Evolutionary conservation across 2,888 invertebrate species (phyloP), one percentile per base, ranked within the genome.

Genomic region (Agrochola macilenta): DNA sequence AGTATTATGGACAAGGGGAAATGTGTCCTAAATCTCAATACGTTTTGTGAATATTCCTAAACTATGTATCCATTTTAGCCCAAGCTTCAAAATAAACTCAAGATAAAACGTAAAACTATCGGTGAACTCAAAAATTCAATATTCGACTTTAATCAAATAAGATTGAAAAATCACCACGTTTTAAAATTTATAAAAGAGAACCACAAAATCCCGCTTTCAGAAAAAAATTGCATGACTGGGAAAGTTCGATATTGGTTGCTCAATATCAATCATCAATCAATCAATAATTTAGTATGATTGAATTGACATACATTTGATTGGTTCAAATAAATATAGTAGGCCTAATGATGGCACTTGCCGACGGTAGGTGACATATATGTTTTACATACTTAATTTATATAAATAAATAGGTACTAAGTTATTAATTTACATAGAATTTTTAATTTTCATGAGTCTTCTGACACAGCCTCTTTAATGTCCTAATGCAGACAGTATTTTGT

Each of bases 341-440:
- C 69, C 69, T 69, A 69, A 54, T 39, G n/a, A 39, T 39, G 68
- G 7, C 20, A n/a, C 39, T 12, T 12, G 54, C 69, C 69, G 69
- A 69, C 69, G 69, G 69, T 39, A 69, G 20, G 2, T 57, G n/a
- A 20, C 2, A 39, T 39, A 7, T 46, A 49, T 46, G 1, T n/a
- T 35, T 69, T 52, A 52, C 49, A 35, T 68, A 52, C 35, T 5
- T n/a, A 35, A 63, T 23, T 35, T 35, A 12, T 9, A 8, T 60
- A 60, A 30, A 26, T 30, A 58, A 17, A 26, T 26, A 17, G 58
- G 58, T 57, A 57, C 57, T n/a, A 58, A 58, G 58, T 58, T 58
- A 26, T 14, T 14, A 58, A 26, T 60, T 60, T 17, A 30, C 12
- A 5, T 8, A 17, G 17, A 2, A 0, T 17, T 30, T 9, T 30